phyloP scores from a whole-genome alignment of 2,113 vertebrate species.

The Mesoclemmys tuberculata region DNA sequence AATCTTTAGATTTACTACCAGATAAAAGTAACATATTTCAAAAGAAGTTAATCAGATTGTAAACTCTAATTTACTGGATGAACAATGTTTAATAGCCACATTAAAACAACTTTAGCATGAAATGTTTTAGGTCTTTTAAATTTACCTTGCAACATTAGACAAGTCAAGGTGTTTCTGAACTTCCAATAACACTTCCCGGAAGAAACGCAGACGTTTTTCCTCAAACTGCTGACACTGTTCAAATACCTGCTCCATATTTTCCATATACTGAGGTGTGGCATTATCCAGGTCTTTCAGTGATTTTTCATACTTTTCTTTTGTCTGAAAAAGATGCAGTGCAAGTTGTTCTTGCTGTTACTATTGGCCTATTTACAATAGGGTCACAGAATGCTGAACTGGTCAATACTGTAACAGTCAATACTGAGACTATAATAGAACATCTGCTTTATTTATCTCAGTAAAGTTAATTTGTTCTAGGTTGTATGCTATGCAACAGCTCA shows the following conservation, averaged over 20 bases:
- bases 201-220: constrained; percentile 92
- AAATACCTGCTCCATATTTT: constrained; percentile 99
- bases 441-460: background rate
- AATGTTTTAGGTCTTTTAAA: background rate
- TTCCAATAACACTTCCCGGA: constrained; percentile 90
- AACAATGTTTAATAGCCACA: background rate
- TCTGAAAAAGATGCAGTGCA: constrained; percentile 72
- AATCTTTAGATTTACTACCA: background rate
- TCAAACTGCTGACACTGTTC: constrained; percentile 98
- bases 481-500: background rate
- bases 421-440: background rate
- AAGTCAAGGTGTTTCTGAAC: constrained; percentile 95
- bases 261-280: constrained; percentile 94
- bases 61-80: background rate
- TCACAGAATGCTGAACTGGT: background rate
- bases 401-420: background rate
- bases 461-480: background rate
- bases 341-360: background rate
- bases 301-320: constrained; percentile 94
- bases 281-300: constrained; percentile 91
- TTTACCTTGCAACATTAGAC: constrained; percentile 89
- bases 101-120: background rate
- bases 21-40: background rate
- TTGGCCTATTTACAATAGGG: background rate
- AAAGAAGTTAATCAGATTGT: background rate